Conservation (phyloP, 2,888 invertebrate genomes). For the Rhopalosiphum nymphaeae region DNA sequence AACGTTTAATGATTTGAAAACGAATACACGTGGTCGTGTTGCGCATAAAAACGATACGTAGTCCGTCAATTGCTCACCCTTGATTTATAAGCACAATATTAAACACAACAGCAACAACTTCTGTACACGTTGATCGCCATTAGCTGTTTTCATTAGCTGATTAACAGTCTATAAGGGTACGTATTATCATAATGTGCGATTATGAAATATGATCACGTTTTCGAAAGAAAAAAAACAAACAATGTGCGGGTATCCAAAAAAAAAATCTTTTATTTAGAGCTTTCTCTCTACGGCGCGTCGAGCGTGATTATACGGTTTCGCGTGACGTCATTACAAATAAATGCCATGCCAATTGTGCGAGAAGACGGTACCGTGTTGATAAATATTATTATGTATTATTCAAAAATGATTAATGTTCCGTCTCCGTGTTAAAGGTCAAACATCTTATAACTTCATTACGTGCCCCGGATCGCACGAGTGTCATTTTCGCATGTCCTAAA, state of each 20-base stretch:
- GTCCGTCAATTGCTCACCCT: not conserved
- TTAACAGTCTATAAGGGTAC: slow-evolving; percentile 4
- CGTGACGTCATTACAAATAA: slow-evolving; percentile 44
- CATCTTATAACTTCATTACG: slow-evolving; percentile 23
- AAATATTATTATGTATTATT: slow-evolving; percentile 35
- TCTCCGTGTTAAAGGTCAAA: slow-evolving; percentile 45
- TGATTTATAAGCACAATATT: not conserved
- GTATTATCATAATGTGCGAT: not conserved
- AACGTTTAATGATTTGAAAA: not conserved
- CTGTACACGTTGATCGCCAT: not conserved
- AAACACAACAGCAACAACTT: not conserved
- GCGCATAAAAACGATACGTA: not conserved
- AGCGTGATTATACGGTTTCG: slow-evolving; percentile 40
- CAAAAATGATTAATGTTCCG: slow-evolving; percentile 47
- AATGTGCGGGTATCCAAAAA: slow-evolving; percentile 4
- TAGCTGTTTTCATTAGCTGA: not conserved
- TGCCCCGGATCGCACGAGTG: not conserved
- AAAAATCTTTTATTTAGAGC: slow-evolving; percentile 11
- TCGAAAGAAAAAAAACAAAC: not conserved
- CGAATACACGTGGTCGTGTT: not conserved
- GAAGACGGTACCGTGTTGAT: slow-evolving; percentile 28
- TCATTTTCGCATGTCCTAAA: slow-evolving; percentile 24
- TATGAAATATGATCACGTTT: slow-evolving; percentile 31
- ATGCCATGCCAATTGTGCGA: slow-evolving; percentile 37
- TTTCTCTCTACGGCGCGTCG: slow-evolving; percentile 23